A percentile compares a stretch with the other conserved stretches of the same genome.
These are phyloP conservation scores for Synodontis membranacea DNA, from an alignment of 2,113 vertebrate species.

Conservation along the genomic window DNA sequence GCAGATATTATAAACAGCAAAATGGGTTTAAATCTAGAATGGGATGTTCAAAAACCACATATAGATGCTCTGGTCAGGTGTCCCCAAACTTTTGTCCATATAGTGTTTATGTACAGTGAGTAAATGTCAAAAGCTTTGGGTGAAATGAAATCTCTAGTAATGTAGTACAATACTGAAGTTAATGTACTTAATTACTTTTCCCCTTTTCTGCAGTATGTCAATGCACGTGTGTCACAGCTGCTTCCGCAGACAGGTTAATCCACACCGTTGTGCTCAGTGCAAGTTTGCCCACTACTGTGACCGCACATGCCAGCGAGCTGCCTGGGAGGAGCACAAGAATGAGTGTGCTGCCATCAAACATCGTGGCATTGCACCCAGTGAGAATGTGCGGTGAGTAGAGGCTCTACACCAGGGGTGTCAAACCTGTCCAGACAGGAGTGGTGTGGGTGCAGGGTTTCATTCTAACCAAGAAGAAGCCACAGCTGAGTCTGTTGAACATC, in stretches of 20 bases:
- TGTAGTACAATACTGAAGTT: neutral
- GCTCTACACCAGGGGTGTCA: too few relatives aligned
- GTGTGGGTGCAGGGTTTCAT: too few relatives aligned
- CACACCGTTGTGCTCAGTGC: conserved; percentile 90
- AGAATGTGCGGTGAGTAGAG: conserved; percentile 83
- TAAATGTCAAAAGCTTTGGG: neutral
- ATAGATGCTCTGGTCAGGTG: too few relatives aligned
- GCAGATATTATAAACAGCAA: too few relatives aligned
- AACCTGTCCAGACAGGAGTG: too few relatives aligned
- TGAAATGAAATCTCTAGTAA: neutral
- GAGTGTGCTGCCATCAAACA: conserved; percentile 88
- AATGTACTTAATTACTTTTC: neutral
- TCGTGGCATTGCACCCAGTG: conserved; percentile 73
- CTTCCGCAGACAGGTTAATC: conserved; percentile 85
- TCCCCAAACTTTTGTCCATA: too few relatives aligned
- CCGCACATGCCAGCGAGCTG: conserved; percentile 90
- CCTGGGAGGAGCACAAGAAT: conserved; percentile 89
- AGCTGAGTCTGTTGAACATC: too few relatives aligned
- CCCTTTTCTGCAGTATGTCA: conserved; percentile 71
- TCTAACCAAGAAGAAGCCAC: too few relatives aligned
- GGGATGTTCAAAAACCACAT: too few relatives aligned
- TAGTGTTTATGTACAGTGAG: neutral
- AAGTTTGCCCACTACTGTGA: conserved; percentile 93
- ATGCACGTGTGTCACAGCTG: conserved; percentile 90
- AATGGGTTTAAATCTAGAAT: neutral